Conservation (phyloP, 2,797 vertebrate genomes). For the Coendou prehensilis region DNA sequence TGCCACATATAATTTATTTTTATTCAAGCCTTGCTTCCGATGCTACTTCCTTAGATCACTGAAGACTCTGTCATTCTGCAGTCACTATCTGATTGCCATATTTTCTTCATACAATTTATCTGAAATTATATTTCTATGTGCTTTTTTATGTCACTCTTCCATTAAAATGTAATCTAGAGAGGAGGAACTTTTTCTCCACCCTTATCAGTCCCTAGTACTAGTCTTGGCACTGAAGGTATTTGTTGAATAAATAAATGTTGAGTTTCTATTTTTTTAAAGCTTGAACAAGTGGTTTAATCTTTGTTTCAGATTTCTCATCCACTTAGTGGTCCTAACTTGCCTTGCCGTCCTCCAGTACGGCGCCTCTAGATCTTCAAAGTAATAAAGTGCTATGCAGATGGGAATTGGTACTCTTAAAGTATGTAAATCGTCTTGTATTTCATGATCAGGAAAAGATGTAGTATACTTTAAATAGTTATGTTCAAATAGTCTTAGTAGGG, state of each 20-base stretch:
- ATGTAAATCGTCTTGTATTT: not conserved
- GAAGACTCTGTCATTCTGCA: not conserved
- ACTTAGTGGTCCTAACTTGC: not conserved
- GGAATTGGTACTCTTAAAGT: slow-evolving; percentile 1
- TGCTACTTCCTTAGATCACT: not conserved
- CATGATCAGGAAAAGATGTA: not conserved
- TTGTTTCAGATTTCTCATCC: slow-evolving; percentile 33
- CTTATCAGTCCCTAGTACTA: not conserved
- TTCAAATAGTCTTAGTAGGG: slow-evolving; percentile 49
- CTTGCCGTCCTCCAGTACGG: not conserved
- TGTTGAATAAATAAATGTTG: slow-evolving; percentile 50
- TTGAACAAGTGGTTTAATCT: not conserved
- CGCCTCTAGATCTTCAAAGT: slow-evolving; percentile 37
- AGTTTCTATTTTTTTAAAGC: slow-evolving; percentile 1
- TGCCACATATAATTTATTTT: not conserved
- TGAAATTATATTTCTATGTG: not conserved
- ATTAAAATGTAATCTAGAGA: slow-evolving; percentile 39
- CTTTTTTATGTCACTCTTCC: slow-evolving; percentile 13
- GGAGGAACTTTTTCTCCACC: not conserved
- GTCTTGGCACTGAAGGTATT: not conserved
- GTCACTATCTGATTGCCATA: not conserved
- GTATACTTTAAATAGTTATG: not conserved
- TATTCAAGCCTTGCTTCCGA: not conserved
- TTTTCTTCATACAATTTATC: slow-evolving; percentile 18
- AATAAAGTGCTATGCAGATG: not conserved